phyloP scores from a whole-genome alignment of 2,113 vertebrate species.

The Podarcis cretensis region DNA sequence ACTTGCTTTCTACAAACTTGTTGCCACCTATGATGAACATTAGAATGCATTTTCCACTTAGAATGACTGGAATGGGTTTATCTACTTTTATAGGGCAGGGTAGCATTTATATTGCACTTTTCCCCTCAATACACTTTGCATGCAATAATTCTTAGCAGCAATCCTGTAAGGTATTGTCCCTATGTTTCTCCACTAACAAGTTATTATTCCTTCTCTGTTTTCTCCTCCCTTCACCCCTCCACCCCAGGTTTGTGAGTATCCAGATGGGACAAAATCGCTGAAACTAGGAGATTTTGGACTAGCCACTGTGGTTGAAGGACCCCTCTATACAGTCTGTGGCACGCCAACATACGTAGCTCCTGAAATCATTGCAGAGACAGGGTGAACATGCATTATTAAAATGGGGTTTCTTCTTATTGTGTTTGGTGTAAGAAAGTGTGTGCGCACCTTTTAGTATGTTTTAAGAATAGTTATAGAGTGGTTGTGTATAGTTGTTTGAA shows the following conservation, averaged over 20 bases:
- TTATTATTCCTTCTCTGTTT: constrained; percentile 15
- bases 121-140: neutral
- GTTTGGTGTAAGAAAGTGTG: neutral
- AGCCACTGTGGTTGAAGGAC: constrained; percentile 94
- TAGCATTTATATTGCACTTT: neutral
- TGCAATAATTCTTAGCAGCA: neutral
- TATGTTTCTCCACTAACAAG: neutral
- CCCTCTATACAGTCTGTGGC: constrained; percentile 93
- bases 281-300: constrained; percentile 97
- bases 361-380: constrained; percentile 95
- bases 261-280: constrained; percentile 91
- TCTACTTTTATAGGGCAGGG: neutral
- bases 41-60: neutral
- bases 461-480: neutral
- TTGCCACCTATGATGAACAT: neutral
- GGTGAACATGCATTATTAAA: constrained; percentile 77
- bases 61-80: neutral
- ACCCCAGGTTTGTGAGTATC: constrained; percentile 90
- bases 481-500: neutral
- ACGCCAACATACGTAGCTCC: constrained; percentile 98
- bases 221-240: neutral
- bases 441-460: no score
- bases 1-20: neutral
- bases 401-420: neutral
- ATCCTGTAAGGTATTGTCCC: neutral